A percentile compares a stretch with the other conserved stretches of the same genome.
Evolutionary conservation across 2,797 vertebrate genomes (phyloP).

Genomic region (Darevskia mixta): DNA sequence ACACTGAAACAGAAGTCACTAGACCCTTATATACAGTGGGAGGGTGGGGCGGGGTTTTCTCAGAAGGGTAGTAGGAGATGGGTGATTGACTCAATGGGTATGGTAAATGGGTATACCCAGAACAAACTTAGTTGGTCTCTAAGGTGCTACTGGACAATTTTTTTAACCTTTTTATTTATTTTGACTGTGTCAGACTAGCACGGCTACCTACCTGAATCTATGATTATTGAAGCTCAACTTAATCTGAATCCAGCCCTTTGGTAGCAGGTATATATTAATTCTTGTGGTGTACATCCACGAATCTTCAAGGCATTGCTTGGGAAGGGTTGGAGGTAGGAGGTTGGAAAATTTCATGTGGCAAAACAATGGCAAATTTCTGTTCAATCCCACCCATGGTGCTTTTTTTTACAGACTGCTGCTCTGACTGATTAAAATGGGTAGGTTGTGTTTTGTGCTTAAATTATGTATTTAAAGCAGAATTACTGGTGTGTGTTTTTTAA

Average conservation of each 20-base stretch:
- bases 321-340: background rate
- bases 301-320: background rate
- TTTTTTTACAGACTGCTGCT: constrained; percentile 11
- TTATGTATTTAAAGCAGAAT: constrained; percentile 1
- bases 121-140: too few relatives aligned
- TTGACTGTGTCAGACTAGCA: too few relatives aligned
- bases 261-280: background rate
- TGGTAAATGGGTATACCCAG: too few relatives aligned
- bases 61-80: too few relatives aligned
- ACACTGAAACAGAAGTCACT: too few relatives aligned
- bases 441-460: constrained; percentile 17
- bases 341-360: background rate
- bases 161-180: too few relatives aligned
- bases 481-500: background rate
- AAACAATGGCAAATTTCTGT: constrained; percentile 5
- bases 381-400: background rate
- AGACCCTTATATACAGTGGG: too few relatives aligned
- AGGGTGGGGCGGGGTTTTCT: too few relatives aligned
- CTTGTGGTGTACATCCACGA: background rate
- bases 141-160: too few relatives aligned
- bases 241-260: background rate
- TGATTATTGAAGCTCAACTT: background rate
- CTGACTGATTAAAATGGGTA: constrained; percentile 21
- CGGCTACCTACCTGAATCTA: too few relatives aligned
- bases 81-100: too few relatives aligned